These are phyloP conservation scores for Adelges cooleyi DNA, from an alignment of 1,140 invertebrate species.

Conservation along the genomic window DNA sequence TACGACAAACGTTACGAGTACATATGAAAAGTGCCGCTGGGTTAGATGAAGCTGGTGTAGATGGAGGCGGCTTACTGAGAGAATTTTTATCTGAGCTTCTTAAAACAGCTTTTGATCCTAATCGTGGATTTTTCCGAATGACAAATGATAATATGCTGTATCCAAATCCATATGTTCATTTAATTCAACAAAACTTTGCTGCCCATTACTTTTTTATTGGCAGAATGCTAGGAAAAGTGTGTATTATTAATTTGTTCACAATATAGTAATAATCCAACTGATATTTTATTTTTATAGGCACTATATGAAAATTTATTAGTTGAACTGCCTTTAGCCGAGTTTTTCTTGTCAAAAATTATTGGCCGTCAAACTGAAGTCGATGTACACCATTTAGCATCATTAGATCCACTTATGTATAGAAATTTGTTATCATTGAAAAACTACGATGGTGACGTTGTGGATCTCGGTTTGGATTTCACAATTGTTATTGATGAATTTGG, in stretches of 20 bases:
- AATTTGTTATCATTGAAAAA: constrained; percentile 81
- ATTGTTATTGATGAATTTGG: constrained; percentile 81
- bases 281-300: constrained; percentile 48
- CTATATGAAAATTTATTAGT: constrained; percentile 90
- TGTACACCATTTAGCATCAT: constrained; percentile 82
- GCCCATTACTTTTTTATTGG: constrained; percentile 95
- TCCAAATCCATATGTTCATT: constrained; percentile 82
- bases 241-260: neutral
- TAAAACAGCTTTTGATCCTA: constrained; percentile 93
- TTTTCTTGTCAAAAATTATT: constrained; percentile 79
- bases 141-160: constrained; percentile 89
- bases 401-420: constrained; percentile 84
- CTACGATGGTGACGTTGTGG: constrained; percentile 63
- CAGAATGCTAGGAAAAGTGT: constrained; percentile 81
- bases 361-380: constrained; percentile 69
- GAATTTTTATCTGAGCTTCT: constrained; percentile 85
- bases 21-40: constrained; percentile 82
- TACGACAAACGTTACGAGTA: constrained; percentile 73
- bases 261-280: too few relatives aligned
- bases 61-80: constrained; percentile 87
- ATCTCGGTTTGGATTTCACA: constrained; percentile 86
- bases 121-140: constrained; percentile 83
- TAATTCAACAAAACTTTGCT: constrained; percentile 70
- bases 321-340: constrained; percentile 85
- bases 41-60: constrained; percentile 87